phyloP scores from a whole-genome alignment of 1,140 invertebrate genomes.

The Drosophila parabipectinata region DNA sequence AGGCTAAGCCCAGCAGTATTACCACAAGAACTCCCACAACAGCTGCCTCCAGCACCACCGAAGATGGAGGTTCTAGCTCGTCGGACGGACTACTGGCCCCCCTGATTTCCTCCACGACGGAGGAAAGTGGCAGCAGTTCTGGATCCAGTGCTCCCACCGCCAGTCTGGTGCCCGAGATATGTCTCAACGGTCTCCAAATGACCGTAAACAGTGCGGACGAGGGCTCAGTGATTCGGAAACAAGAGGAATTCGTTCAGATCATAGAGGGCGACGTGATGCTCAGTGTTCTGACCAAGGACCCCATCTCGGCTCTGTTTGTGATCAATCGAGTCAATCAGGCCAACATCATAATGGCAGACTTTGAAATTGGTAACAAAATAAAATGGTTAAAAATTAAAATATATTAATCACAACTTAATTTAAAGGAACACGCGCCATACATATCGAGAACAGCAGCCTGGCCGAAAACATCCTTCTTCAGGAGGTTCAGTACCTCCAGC shows the following conservation, averaged over 20 bases:
- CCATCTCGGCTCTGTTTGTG: conserved; percentile 72
- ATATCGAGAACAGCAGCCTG: conserved; percentile 51
- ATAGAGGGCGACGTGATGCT: conserved; percentile 78
- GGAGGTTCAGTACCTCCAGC: conserved; percentile 78
- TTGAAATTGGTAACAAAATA: conserved; percentile 68
- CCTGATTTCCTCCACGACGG: conserved; percentile 65
- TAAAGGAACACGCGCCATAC: conserved; percentile 71
- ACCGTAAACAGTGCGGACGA: conserved; percentile 43
- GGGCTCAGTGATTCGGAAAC: conserved; percentile 45
- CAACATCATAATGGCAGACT: conserved; percentile 74
- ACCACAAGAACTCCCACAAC: conserved; percentile 34
- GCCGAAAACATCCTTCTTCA: conserved; percentile 75
- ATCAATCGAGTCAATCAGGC: conserved; percentile 78
- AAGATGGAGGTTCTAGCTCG: conserved; percentile 20
- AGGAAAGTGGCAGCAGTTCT: conserved; percentile 17
- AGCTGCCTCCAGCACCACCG: conserved; percentile 25
- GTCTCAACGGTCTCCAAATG: conserved; percentile 67
- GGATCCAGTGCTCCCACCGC: conserved; percentile 40
- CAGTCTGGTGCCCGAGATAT: conserved; percentile 65
- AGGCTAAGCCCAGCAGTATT: conserved; percentile 23
- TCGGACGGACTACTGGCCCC: conserved; percentile 39
- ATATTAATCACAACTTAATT: background rate
- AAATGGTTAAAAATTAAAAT: conserved; percentile 17
- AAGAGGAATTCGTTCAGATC: conserved; percentile 67
- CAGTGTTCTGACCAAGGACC: conserved; percentile 73